Percentiles rank a stretch among this genome's conserved stretches.
These are phyloP conservation scores for Panorpa germanica DNA, from an alignment of 2,888 invertebrate genomes.

Conservation along the genomic window DNA sequence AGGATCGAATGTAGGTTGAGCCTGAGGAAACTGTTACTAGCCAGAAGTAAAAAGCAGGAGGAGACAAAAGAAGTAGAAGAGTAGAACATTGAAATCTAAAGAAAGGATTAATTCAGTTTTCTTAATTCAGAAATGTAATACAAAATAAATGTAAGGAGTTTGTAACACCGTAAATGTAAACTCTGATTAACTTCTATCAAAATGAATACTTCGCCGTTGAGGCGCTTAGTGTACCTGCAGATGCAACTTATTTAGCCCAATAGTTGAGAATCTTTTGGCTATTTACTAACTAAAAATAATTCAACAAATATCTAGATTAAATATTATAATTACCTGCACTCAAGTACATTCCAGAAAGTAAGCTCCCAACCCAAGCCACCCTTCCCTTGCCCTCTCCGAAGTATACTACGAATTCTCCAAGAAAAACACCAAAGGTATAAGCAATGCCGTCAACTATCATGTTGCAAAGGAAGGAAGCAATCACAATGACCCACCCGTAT, in stretches of 20 bases:
- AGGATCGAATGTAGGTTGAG: too few species aligned
- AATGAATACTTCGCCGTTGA: not conserved
- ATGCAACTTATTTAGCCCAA: slow-evolving; percentile 2
- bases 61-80: too few species aligned
- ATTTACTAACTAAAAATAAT: slow-evolving; percentile 1
- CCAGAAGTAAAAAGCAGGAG: too few species aligned
- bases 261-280: not conserved
- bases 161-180: too few species aligned
- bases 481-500: slow-evolving; percentile 85
- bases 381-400: slow-evolving; percentile 77
- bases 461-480: slow-evolving; percentile 94
- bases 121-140: too few species aligned
- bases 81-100: too few species aligned
- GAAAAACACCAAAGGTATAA: slow-evolving; percentile 94
- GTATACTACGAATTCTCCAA: slow-evolving; percentile 56
- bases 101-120: too few species aligned
- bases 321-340: slow-evolving; percentile 49
- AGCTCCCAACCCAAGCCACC: slow-evolving; percentile 85
- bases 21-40: too few species aligned
- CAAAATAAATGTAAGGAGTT: too few species aligned
- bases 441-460: slow-evolving; percentile 96
- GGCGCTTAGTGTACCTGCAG: slow-evolving; percentile 3
- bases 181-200: too few species aligned
- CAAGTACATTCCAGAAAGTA: slow-evolving; percentile 89
- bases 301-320: not conserved